A percentile compares a stretch with the other conserved stretches of the same genome.
Evolutionary conservation across 2,888 invertebrate species (phyloP).

Genomic region (Loripinus fragilis): DNA sequence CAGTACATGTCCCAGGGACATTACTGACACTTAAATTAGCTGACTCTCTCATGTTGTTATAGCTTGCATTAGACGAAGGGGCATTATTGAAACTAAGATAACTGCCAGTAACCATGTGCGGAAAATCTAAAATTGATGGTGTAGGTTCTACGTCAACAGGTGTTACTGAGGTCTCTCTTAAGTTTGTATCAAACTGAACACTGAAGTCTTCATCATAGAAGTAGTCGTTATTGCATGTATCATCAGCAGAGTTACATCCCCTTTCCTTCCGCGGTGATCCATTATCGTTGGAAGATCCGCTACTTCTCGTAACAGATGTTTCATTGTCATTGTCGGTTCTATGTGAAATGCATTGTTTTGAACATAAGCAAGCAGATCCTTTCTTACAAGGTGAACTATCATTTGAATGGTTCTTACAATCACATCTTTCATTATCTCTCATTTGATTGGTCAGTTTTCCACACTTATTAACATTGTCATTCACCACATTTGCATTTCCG

Average conservation of each 20-base stretch:
- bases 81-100: conserved; percentile 66
- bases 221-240: conserved; percentile 80
- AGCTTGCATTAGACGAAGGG: conserved; percentile 57
- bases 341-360: conserved; percentile 46
- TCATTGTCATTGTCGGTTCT: conserved; percentile 45
- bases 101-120: conserved; percentile 70
- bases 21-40: conserved; percentile 56
- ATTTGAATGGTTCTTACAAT: conserved; percentile 44
- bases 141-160: conserved; percentile 61
- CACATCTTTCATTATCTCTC: conserved; percentile 58
- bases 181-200: conserved; percentile 78
- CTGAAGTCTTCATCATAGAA: conserved; percentile 82
- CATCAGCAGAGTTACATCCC: conserved; percentile 65
- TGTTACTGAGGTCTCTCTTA: conserved; percentile 69
- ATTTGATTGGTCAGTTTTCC: conserved; percentile 60
- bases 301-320: conserved; percentile 45
- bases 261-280: conserved; percentile 55
- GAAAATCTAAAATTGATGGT: conserved; percentile 64
- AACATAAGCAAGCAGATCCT: conserved; percentile 46
- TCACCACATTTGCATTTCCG: conserved; percentile 38
- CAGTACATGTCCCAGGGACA: conserved; percentile 38
- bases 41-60: conserved; percentile 66
- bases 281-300: conserved; percentile 47
- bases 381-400: conserved; percentile 48
- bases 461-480: conserved; percentile 67